Base-by-base conservation (phyloP, 2,888 invertebrate genomes). In the Apodemia zela region DNA sequence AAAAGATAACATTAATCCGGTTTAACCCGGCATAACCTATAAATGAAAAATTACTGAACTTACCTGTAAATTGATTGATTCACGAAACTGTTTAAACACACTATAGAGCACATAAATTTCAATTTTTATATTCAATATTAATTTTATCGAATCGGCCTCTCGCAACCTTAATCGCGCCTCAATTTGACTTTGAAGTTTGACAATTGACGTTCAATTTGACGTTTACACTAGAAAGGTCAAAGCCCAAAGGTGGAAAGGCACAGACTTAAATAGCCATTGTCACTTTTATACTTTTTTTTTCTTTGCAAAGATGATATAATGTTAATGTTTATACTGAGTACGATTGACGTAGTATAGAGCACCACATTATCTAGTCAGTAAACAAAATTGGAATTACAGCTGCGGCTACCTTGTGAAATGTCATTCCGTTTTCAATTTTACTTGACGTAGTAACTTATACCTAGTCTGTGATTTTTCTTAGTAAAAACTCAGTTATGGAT, bases 121-220 rank as follows among this genome's bases (percentile, higher is more conserved):
- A 25, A 6, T n/a, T 57, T 29, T 47, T 47, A 17, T 7, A 29
- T 57, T 29, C 15, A 57, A 57, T 29, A 21, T 57, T 57, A 29
- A 25, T 15, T 25, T 57, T 25, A 25, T 15, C 15, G 25, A 25
- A 3, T 57, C 25, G 25, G 25, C 54, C 25, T 25, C 29, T 29
- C 54, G 3, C n/a, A 57, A 57, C 54, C 54, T n/a, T 29, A 29
- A 25, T 54, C 54, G 54, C 54, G 54, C 54, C 54, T 57, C 54
- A 15, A 29, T 57, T 57, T 57, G 54, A 57, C 54, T 54, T 54
- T 29, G 29, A 29, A 4, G 29, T 54, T 54, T n/a, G n/a, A n/a
- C n/a, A n/a, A n/a, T n/a, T 51, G 51, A 51, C 51, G 21, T 51
- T 21, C 1, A 13, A 18, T 51, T 21, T 51, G 51, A 51, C 51